Percentiles rank a stretch among this genome's conserved stretches.
Evolutionary conservation across 2,113 vertebrate species (phyloP).

Genomic region (Cebus imitator): DNA sequence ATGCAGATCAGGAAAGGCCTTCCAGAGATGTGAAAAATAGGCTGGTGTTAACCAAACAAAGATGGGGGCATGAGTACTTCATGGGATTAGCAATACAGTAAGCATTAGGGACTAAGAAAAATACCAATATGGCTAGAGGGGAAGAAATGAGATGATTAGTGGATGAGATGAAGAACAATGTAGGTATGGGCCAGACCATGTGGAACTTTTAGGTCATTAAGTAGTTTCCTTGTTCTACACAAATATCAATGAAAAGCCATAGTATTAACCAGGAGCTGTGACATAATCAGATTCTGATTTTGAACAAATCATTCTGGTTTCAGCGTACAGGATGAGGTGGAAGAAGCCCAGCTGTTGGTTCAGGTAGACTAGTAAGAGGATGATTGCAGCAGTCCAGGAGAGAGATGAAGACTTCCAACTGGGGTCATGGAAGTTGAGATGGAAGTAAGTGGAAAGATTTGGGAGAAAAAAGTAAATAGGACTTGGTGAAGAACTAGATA

Average conservation of each 20-base stretch:
- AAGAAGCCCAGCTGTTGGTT: neutral
- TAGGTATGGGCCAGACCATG: neutral
- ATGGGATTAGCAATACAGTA: neutral
- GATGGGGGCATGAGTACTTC: neutral
- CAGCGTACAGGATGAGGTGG: neutral
- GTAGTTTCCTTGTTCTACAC: neutral
- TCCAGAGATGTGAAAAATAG: conserved; percentile 46
- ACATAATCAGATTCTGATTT: neutral
- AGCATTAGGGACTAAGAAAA: neutral
- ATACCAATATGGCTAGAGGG: neutral
- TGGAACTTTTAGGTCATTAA: neutral
- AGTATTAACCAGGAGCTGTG: neutral
- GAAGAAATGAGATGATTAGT: neutral
- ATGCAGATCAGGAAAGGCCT: neutral
- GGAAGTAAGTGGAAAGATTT: neutral
- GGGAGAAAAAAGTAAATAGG: conserved; percentile 7
- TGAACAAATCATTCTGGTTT: neutral
- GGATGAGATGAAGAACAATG: neutral
- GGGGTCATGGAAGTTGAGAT: neutral
- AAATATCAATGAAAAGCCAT: neutral
- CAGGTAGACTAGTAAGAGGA: neutral
- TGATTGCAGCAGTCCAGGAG: neutral
- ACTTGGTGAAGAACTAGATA: neutral
- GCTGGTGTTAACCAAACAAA: neutral
- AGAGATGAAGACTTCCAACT: neutral